Evolutionary conservation across 2,113 vertebrate species (phyloP), one percentile per base, ranked within the genome.

Genomic region (Leptocoma aspasia): DNA sequence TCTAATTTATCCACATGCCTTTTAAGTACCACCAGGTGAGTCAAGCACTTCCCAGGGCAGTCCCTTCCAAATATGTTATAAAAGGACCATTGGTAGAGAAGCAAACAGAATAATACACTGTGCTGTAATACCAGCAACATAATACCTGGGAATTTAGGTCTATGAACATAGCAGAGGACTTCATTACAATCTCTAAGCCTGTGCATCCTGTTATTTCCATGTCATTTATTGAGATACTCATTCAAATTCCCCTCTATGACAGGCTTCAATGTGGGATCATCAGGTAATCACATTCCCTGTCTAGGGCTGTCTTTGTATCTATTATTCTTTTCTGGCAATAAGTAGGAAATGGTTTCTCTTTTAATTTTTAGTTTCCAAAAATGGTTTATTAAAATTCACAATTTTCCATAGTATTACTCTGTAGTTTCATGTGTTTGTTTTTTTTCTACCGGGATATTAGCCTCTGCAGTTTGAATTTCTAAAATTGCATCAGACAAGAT

Each of bases 1-100:
- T n/a, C 13, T 39, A 26, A 53, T 52, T 60, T 8, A 15, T 26
- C 61, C 27, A 16, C 5, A 15, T 0, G 0, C 39, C 24, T 47
- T 39, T 68, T 75, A 53, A 73, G 57, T 60, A 21, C 13, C 9
- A 22, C 24, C n/a, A 47, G 47, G 13, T 31, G 20, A 47, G 20
- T 53, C 53, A 47, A 41, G 16, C 39, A n/a, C 7, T 66, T 64
- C 11, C 27, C 26, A 64, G 26, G 18, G 11, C 13, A 53, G 15
- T 7, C 30, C 18, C 16, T 65, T 77, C 8, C 45, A 70, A 64
- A 65, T 47, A 19, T 16, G 5, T 26, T 76, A 19, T 27, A 56
- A 52, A 92, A 83, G 17, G 16, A 77, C 10, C 15, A 24, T 1
- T 52, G 37, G 21, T 61, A 83, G 9, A 89, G 30, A 27, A 66